Base-by-base conservation (phyloP, 2,797 vertebrate species). In the Chloroceryle inda region DNA sequence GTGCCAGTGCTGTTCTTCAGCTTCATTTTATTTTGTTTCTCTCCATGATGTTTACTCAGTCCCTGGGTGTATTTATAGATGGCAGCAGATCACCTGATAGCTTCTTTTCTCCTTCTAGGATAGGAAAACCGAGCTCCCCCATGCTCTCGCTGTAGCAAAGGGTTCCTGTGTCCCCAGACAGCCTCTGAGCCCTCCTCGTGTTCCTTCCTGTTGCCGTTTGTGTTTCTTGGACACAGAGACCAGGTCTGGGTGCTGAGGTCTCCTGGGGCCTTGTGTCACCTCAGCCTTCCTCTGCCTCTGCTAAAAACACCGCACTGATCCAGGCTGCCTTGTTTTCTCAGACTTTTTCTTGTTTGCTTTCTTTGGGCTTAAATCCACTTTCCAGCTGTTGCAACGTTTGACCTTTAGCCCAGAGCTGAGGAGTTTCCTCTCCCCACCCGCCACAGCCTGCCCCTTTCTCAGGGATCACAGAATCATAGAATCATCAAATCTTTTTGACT, bases 21-120 rank as follows among this genome's bases (percentile, higher is more conserved):
- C 85, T 72, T 40, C 27, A 4, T 68, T 92, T 81, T 77, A 40
- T 90, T 76, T 83, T 91, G 62, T 87, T 91, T 76, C 75, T 76
- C 87, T 44, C 91, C 52, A 2, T 5, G 78, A 62, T 92, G 91
- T 95, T 96, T 96, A 92, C 79, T 77, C 45, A 59, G 5, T 56
- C 85, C 89, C 68, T 0, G 9, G 49, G 68, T 64, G 76, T 97
- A 96, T 97, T 96, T 95, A 95, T 95, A 95, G 87, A 85, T 37
- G 64, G 53, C 64, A 71, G 24, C 1, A 0, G 37, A 71, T 88
- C 85, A 83, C 45, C 91, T 49, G 79, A 91, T 22, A 59, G 72
- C 76, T 83, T 29, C 59, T 88, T 77, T 76, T 83, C 91, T 93
- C 94, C 89, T 91, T 91, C 87, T 67, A 78, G 95, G 94, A 84